Evolutionary conservation across 2,797 vertebrate species (phyloP).

Genomic region (Loriculus beryllinus): DNA sequence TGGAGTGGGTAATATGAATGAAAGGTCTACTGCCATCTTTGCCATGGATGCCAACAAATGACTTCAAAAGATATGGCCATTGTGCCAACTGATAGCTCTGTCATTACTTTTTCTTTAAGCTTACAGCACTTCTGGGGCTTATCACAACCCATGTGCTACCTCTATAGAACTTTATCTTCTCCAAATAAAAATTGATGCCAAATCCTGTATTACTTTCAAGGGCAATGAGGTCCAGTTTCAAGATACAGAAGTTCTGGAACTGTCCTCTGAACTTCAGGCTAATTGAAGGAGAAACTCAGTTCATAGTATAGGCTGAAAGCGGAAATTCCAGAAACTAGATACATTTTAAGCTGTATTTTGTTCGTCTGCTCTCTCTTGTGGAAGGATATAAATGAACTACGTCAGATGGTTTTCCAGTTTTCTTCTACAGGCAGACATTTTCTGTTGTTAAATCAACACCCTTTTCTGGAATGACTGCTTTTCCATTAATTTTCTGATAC

Average conservation of each 20-base stretch:
- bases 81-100: neutral
- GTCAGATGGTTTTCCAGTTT: neutral
- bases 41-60: neutral
- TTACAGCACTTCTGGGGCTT: neutral
- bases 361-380: neutral
- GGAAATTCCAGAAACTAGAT: neutral
- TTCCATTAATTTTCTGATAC: neutral
- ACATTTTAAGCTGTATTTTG: neutral
- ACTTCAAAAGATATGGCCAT: neutral
- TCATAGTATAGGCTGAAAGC: neutral
- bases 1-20: neutral
- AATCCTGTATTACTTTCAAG: neutral
- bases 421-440: neutral
- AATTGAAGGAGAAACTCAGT: neutral
- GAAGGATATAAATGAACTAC: neutral
- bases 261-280: neutral
- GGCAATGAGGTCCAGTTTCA: neutral
- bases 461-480: neutral
- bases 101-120: neutral
- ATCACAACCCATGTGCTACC: neutral
- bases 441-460: neutral
- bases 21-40: neutral
- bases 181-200: constrained; percentile 13
- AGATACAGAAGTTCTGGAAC: neutral
- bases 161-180: constrained; percentile 17